Conservation (phyloP, 2,888 invertebrate species). For the Sarcophaga carnaria region DNA sequence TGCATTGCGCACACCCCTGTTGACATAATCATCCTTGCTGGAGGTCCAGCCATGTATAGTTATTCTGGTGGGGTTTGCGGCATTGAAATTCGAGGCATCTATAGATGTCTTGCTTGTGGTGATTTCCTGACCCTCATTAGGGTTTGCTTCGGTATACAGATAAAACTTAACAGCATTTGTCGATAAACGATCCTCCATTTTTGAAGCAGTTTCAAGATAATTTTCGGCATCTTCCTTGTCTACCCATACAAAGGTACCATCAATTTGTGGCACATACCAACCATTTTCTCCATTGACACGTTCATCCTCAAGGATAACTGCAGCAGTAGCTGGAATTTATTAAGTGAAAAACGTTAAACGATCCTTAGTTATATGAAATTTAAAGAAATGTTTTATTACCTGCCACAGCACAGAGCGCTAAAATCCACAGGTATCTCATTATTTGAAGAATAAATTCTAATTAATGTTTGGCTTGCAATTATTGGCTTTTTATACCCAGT, state of each 20-base stretch:
- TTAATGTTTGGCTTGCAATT: conserved; percentile 1
- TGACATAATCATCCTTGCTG: conserved; percentile 80
- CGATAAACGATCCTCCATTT: conserved; percentile 30
- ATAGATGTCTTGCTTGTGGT: conserved; percentile 63
- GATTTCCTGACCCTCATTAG: conserved; percentile 72
- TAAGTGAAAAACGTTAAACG: not conserved
- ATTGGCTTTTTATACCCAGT: conserved; percentile 20
- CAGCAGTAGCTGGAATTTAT: conserved; percentile 32
- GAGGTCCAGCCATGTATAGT: conserved; percentile 84
- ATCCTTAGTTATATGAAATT: not conserved
- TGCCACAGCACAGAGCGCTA: conserved; percentile 31
- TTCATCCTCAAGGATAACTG: conserved; percentile 44
- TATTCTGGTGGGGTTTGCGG: conserved; percentile 71
- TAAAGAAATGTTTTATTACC: conserved; percentile 8
- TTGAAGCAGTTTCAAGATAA: not conserved
- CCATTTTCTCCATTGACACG: conserved; percentile 70
- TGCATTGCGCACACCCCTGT: conserved; percentile 75
- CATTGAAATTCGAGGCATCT: conserved; percentile 70
- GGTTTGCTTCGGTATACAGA: conserved; percentile 75
- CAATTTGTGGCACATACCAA: conserved; percentile 69
- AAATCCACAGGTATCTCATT: conserved; percentile 41
- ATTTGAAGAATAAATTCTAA: conserved; percentile 2
- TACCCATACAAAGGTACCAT: conserved; percentile 69
- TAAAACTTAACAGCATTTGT: conserved; percentile 71
- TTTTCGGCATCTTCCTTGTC: conserved; percentile 51